These are phyloP conservation scores for Papilio demoleus DNA, from an alignment of 2,888 invertebrate species.

Conservation along the genomic window DNA sequence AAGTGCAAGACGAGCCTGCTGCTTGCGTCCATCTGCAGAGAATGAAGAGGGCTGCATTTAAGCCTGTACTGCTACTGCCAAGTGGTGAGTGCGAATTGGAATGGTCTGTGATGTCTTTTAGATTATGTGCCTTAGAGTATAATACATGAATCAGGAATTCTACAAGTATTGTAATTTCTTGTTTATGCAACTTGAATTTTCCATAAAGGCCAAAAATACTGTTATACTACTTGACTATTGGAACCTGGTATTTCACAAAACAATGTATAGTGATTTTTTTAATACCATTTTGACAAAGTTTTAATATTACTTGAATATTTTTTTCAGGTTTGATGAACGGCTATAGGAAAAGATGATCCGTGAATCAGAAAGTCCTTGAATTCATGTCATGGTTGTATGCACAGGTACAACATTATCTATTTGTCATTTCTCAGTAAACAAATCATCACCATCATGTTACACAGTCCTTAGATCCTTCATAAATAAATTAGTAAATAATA, in stretches of 20 bases:
- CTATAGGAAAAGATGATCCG: conserved; percentile 30
- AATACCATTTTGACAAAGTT: not conserved
- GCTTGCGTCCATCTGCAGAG: conserved; percentile 40
- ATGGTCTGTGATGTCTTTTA: conserved; percentile 45
- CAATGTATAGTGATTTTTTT: no score
- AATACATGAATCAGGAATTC: not conserved
- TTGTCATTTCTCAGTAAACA: not conserved
- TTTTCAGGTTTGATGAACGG: conserved; percentile 26
- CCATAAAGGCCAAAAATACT: not conserved
- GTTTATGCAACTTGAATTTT: not conserved
- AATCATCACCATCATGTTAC: not conserved
- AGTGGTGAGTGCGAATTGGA: conserved; percentile 55
- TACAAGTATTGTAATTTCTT: not conserved
- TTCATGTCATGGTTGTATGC: conserved; percentile 7
- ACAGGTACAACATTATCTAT: conserved; percentile 5
- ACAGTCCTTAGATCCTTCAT: no score
- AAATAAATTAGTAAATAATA: no score
- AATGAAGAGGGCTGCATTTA: conserved; percentile 38
- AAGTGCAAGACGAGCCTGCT: conserved; percentile 47
- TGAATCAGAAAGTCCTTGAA: conserved; percentile 6
- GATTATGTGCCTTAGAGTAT: conserved; percentile 35
- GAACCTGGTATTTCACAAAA: not conserved
- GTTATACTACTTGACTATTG: not conserved
- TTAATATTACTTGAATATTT: conserved; percentile 3
- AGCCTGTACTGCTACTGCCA: conserved; percentile 46